phyloP scores from a whole-genome alignment of 2,888 invertebrate species.

The Eupithecia pulchellata region DNA sequence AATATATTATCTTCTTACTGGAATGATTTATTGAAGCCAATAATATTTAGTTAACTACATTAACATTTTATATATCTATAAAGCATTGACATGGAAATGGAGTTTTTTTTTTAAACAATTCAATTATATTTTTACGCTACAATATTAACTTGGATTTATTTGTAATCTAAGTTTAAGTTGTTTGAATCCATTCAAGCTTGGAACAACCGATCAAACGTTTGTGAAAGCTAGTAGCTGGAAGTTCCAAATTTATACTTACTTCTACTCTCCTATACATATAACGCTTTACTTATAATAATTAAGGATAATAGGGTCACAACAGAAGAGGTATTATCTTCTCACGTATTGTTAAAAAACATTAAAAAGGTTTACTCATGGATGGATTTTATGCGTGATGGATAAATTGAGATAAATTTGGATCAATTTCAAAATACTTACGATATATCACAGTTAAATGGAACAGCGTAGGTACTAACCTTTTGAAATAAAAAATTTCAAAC shows the following conservation, averaged over 20 bases:
- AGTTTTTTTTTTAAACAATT: no score
- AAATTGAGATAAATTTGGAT: neutral
- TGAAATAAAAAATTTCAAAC: neutral
- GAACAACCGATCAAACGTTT: no score
- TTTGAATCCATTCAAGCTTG: no score
- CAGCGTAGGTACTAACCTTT: neutral
- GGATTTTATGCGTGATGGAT: neutral
- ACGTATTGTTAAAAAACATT: neutral
- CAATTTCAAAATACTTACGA: neutral
- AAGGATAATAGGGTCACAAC: neutral
- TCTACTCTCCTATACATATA: slow-evolving; percentile 1
- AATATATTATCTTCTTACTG: no score
- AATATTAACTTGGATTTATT: no score
- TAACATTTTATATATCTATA: no score
- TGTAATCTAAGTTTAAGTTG: no score
- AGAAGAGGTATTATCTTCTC: neutral
- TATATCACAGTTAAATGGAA: neutral
- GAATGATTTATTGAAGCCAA: no score
- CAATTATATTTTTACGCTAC: no score
- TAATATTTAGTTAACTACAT: no score
- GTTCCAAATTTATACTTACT: slow-evolving; percentile 21
- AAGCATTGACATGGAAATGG: no score
- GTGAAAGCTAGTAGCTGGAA: no score
- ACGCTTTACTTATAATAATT: neutral
- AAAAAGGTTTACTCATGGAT: slow-evolving; percentile 5